Percentiles rank a stretch among this genome's conserved stretches.
These are phyloP conservation scores for Gadopsis marmoratus DNA, from an alignment of 2,797 vertebrate species.

Conservation along the genomic window DNA sequence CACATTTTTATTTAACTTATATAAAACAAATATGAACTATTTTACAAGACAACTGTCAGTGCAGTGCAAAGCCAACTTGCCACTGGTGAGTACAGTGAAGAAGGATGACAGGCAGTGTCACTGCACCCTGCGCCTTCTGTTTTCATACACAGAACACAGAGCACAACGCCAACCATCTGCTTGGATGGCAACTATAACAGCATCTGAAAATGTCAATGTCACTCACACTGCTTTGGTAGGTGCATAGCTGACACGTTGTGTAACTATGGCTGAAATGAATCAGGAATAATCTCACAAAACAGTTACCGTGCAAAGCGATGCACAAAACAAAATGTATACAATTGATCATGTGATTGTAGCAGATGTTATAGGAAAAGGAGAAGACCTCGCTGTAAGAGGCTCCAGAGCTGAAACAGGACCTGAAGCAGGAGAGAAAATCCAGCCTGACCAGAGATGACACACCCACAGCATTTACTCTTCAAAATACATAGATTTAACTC, in stretches of 20 bases:
- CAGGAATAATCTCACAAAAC: neutral
- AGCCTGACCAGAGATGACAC: slow-evolving; percentile 7
- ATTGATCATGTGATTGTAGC: neutral
- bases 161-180: slow-evolving; percentile 9
- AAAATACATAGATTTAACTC: slow-evolving; percentile 9
- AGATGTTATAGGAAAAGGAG: neutral
- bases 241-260: neutral
- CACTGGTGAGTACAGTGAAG: neutral
- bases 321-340: neutral
- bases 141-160: too few species aligned
- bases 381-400: neutral
- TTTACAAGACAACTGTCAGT: neutral
- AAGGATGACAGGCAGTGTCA: neutral
- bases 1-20: neutral
- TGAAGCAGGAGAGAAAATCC: slow-evolving; percentile 3
- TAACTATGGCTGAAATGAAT: neutral
- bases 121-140: neutral
- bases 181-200: neutral
- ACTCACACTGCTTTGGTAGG: neutral
- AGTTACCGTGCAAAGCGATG: neutral
- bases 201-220: slow-evolving; percentile 26
- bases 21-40: neutral
- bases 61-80: neutral
- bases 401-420: slow-evolving; percentile 1
- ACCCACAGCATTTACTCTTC: neutral